Base-by-base conservation (phyloP, 1,140 invertebrate genomes). In the Drosophila elegans region DNA sequence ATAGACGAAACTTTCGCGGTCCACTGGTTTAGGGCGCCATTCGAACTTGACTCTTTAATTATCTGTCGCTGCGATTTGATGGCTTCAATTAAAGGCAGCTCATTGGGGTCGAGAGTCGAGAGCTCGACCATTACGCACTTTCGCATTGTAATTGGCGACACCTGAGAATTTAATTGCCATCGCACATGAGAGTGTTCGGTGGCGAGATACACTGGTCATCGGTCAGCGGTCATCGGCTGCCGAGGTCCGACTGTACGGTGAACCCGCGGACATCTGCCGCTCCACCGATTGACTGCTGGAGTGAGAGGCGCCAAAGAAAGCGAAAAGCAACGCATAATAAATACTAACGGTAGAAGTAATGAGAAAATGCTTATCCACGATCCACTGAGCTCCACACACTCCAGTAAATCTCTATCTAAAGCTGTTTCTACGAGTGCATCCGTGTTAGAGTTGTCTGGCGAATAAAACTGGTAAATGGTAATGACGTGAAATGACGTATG, bases 101-200 rank as follows among this genome's bases (percentile, higher is more conserved):
- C 46, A 75, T 76, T 75, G 53, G 73, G 78, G 81, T 82, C 80
- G 73, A 57, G 61, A 48, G 81, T 82, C 80, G 73, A 57, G 61
- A 48, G 78, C 56, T 55, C 63, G 82, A 74, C 78, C 82, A 85
- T 72, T 82, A 76, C 82, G 78, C 82, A 86, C 82, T 86, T 75
- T 82, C 75, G 62, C 60, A 46, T 60, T 51, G 73, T 77, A 68
- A 84, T 78, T 62, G 38, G 75, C 78, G 84, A 89, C 79, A 80
- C 76, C 66, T 66, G 63, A 83, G 84, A 82, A 89, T 80, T 81
- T 80, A 88, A 83, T 83, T 79, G 67, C 41, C 53, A 38, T 32
- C 41, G 42, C 62, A 42, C 61, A 57, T 48, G 10, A 5, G 36
- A 25, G 25, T 42, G n/a, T 54, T 29, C 57, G 16, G 51, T 12